phyloP scores from a whole-genome alignment of 2,797 vertebrate species.

The Synaphobranchus kaupii region DNA sequence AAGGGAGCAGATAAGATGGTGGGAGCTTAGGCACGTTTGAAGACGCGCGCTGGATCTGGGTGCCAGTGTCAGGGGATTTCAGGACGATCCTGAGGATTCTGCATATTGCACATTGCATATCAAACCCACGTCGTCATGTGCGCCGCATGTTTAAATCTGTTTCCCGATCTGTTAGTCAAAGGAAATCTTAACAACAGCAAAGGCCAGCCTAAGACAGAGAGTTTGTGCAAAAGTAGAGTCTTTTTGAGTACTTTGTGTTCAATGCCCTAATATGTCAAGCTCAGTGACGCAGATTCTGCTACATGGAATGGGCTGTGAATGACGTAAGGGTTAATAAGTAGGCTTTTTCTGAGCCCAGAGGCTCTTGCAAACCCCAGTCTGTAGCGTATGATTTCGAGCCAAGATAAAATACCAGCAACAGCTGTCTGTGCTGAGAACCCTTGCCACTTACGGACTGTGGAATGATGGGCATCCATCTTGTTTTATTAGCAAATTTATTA shows the following conservation, averaged over 20 bases:
- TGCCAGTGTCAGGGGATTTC: background rate
- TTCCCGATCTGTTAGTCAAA: background rate
- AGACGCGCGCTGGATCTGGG: background rate
- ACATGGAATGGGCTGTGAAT: background rate
- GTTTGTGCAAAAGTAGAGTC: background rate
- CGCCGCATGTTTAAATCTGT: background rate
- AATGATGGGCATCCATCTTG: background rate
- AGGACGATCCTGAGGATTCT: background rate
- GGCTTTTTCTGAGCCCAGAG: background rate
- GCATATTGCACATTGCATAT: background rate
- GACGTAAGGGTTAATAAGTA: background rate
- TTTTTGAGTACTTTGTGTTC: background rate
- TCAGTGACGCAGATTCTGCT: no score
- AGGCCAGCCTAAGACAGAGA: background rate
- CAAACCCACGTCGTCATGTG: background rate
- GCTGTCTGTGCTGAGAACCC: background rate
- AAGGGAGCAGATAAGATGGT: slow-evolving; percentile 13
- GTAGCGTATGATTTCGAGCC: background rate
- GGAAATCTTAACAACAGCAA: background rate
- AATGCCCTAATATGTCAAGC: background rate
- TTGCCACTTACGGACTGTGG: background rate
- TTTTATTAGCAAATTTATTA: background rate
- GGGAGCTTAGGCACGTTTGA: background rate
- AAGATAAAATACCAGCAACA: slow-evolving; percentile 5
- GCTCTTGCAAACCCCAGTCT: background rate